These are phyloP conservation scores for Ophion ellenae DNA, from an alignment of 2,888 invertebrate species.

Conservation along the genomic window DNA sequence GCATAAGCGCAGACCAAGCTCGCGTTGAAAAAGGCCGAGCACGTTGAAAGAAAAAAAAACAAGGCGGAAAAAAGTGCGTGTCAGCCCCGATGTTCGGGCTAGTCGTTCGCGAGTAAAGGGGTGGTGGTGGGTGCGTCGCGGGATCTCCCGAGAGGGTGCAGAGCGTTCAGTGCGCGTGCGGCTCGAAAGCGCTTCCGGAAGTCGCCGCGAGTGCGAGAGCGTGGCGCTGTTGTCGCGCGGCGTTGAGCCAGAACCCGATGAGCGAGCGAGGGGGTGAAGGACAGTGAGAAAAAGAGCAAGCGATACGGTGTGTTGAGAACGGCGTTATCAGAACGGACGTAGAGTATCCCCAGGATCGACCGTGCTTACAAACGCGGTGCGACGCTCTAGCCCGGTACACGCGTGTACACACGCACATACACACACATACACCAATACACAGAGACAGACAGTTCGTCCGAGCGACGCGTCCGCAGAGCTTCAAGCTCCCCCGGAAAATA, in stretches of 20 bases:
- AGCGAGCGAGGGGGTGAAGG: conserved; percentile 1
- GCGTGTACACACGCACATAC: conserved; percentile 53
- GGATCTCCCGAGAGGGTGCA: conserved; percentile 3
- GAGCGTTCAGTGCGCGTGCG: conserved; percentile 51
- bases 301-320: conserved; percentile 50
- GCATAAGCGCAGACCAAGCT: background rate
- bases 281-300: conserved; percentile 27
- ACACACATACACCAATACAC: background rate
- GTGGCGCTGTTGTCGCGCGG: conserved; percentile 37
- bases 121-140: conserved; percentile 24
- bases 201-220: conserved; percentile 36
- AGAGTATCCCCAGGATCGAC: conserved; percentile 62
- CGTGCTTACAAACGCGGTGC: conserved; percentile 56
- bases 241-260: background rate
- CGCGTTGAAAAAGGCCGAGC: background rate
- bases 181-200: conserved; percentile 37
- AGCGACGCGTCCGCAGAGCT: conserved; percentile 39
- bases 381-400: conserved; percentile 53
- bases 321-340: conserved; percentile 61
- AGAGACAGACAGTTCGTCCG: conserved; percentile 40
- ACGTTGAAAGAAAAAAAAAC: background rate
- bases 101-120: background rate
- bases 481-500: background rate
- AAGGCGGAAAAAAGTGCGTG: conserved; percentile 1
- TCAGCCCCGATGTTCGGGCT: background rate